phyloP scores from a whole-genome alignment of 2,113 vertebrate species.

The Nibea albiflora region DNA sequence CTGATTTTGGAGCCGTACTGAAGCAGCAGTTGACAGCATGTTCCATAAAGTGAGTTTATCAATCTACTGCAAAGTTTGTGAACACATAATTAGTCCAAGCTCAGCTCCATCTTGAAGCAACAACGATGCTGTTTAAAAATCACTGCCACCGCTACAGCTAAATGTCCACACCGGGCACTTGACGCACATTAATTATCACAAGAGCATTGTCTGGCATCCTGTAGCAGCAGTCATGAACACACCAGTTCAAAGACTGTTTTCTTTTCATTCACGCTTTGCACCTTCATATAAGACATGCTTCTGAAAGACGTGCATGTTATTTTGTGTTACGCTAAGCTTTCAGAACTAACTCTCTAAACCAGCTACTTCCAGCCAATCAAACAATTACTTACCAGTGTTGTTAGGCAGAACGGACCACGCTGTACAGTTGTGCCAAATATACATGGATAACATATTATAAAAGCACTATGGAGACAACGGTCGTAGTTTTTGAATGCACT shows the following conservation, averaged over 20 bases:
- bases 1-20: not conserved
- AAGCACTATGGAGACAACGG: slow-evolving; percentile 1
- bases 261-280: not conserved
- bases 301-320: not conserved
- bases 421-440: slow-evolving; percentile 64
- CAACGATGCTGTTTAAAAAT: not conserved
- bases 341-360: not conserved
- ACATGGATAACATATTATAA: not conserved
- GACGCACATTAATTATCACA: not conserved
- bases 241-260: not conserved
- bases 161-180: not conserved
- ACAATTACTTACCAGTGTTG: slow-evolving; percentile 1
- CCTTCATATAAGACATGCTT: not conserved
- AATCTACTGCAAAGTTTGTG: not conserved
- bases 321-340: not conserved
- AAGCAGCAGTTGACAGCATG: not conserved
- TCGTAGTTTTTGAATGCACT: slow-evolving; percentile 32
- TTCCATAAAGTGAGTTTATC: not conserved
- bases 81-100: not conserved
- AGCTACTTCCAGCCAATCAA: slow-evolving; percentile 14
- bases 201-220: not conserved
- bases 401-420: not conserved
- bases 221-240: not conserved
- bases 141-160: slow-evolving; percentile 16
- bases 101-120: not conserved